Evolutionary conservation across 2,888 invertebrate species (phyloP).

Genomic region (Drosophila affinis): DNA sequence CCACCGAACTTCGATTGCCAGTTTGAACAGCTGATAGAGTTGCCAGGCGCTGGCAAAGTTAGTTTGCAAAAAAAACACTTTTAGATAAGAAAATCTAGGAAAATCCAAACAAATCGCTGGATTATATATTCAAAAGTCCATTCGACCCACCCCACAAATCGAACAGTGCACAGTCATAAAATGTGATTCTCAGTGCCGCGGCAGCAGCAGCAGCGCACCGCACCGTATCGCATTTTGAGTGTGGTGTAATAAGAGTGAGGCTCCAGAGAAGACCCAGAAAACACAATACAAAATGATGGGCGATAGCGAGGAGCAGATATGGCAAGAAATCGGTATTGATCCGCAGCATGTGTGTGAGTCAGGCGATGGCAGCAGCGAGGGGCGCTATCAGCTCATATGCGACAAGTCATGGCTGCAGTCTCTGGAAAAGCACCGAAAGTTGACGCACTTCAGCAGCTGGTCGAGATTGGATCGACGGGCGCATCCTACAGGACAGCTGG

Average conservation of each 20-base stretch:
- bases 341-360: constrained; percentile 87
- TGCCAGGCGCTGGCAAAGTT: too few species aligned
- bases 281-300: constrained; percentile 39
- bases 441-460: constrained; percentile 76
- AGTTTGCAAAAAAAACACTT: too few species aligned
- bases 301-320: constrained; percentile 85
- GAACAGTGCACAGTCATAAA: constrained; percentile 30
- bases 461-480: constrained; percentile 76
- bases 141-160: not conserved
- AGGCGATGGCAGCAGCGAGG: constrained; percentile 82
- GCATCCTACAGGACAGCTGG: constrained; percentile 77
- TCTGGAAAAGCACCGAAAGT: constrained; percentile 78
- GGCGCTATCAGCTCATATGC: constrained; percentile 87
- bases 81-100: too few species aligned
- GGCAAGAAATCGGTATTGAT: constrained; percentile 89
- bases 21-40: too few species aligned
- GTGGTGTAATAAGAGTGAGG: not conserved
- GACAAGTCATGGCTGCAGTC: constrained; percentile 88
- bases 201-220: not conserved
- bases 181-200: constrained; percentile 17
- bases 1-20: too few species aligned
- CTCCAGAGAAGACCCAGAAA: not conserved
- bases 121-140: not conserved
- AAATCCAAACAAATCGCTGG: constrained; percentile 5
- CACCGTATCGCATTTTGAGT: not conserved